Conservation (phyloP, 2,113 vertebrate species). For the Rousettus leschenaultii region DNA sequence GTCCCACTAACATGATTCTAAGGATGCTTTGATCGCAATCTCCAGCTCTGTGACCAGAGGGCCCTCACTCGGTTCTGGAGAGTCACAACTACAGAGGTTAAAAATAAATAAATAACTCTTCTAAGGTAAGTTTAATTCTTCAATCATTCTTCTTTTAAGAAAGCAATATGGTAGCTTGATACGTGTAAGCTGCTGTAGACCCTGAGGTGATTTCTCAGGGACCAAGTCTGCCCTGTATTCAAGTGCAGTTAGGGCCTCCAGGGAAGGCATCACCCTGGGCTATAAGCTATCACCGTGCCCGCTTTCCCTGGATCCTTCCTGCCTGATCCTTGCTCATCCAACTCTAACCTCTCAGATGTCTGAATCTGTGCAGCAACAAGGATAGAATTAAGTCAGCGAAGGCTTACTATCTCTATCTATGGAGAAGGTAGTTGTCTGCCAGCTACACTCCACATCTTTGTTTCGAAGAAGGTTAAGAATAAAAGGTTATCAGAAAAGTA, state of each 20-base stretch:
- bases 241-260: not conserved
- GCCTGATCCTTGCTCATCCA: not conserved
- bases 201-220: not conserved
- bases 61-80: not conserved
- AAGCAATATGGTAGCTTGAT: not conserved
- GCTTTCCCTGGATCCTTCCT: no score
- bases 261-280: not conserved
- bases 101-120: not conserved
- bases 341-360: no score
- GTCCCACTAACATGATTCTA: not conserved
- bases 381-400: not conserved
- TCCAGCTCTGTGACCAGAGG: not conserved
- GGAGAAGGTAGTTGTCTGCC: not conserved
- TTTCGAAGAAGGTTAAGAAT: not conserved
- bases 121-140: not conserved
- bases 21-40: not conserved
- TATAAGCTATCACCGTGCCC: fast-evolving
- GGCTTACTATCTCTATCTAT: not conserved
- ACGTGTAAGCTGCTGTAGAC: not conserved
- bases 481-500: not conserved
- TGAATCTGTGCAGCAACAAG: not conserved
- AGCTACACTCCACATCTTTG: not conserved
- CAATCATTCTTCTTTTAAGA: not conserved
- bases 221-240: not conserved
- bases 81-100: not conserved